Percentiles rank a stretch among this genome's conserved stretches.
These are phyloP conservation scores for Deroplatys truncata DNA, from an alignment of 2,888 invertebrate genomes.

Conservation along the genomic window DNA sequence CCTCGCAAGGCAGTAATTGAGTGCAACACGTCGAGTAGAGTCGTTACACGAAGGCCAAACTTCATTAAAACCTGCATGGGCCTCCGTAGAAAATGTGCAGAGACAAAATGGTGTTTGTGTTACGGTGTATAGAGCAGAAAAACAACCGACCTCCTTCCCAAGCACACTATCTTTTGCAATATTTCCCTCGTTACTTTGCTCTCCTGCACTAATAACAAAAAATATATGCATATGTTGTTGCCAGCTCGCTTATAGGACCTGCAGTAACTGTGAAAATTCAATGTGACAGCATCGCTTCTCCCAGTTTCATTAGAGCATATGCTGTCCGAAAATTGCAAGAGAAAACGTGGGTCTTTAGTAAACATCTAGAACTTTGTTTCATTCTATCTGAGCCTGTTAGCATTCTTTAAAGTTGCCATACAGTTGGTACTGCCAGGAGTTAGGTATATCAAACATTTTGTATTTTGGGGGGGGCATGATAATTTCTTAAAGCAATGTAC, in stretches of 20 bases:
- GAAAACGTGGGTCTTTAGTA: background rate
- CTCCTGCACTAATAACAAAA: background rate
- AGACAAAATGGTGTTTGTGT: background rate
- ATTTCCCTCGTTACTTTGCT: background rate
- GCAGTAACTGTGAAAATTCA: no score
- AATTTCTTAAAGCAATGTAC: no score
- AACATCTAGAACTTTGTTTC: background rate
- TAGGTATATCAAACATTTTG: no score
- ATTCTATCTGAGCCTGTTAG: no score
- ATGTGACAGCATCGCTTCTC: background rate
- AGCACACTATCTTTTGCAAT: background rate
- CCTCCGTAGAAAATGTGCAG: background rate
- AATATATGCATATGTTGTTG: background rate
- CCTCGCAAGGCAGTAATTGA: background rate
- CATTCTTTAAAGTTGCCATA: no score
- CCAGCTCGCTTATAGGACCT: background rate
- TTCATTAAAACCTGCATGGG: background rate
- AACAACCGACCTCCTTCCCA: background rate
- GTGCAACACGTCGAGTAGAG: background rate
- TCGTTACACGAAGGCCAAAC: background rate
- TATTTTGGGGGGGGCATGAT: no score
- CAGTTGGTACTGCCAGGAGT: no score
- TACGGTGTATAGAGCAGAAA: background rate
- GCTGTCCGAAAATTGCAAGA: background rate
- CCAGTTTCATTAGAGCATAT: background rate